These are phyloP conservation scores for Suncus etruscus DNA, from an alignment of 2,113 vertebrate species.

Conservation along the genomic window DNA sequence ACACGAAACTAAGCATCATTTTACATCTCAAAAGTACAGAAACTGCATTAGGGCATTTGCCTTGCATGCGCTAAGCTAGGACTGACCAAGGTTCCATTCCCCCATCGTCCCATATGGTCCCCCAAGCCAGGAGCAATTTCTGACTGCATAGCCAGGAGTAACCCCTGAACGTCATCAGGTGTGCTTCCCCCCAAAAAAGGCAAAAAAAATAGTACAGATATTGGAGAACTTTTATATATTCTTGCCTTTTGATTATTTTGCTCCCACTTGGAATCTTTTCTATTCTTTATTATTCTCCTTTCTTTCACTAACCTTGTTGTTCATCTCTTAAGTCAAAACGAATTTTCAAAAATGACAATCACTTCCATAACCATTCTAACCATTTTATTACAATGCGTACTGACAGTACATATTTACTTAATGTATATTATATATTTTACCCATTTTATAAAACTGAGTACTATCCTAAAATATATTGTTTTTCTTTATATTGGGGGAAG, in stretches of 20 bases:
- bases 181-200: too few species aligned
- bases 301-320: background rate
- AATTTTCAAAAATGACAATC: background rate
- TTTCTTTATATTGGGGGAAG: too few species aligned
- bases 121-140: too few species aligned
- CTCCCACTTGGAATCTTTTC: background rate
- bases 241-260: background rate
- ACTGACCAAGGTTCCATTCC: too few species aligned
- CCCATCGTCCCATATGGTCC: too few species aligned
- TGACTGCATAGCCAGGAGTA: too few species aligned
- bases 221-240: background rate
- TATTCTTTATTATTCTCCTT: background rate
- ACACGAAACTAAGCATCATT: background rate
- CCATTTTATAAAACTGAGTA: background rate
- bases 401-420: background rate
- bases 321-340: slow-evolving; percentile 20
- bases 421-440: background rate
- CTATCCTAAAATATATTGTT: background rate
- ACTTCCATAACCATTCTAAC: background rate
- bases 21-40: background rate
- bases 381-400: background rate
- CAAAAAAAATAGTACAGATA: background rate
- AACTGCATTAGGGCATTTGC: too few species aligned
- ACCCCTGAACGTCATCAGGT: too few species aligned
- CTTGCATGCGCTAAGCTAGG: too few species aligned